A percentile compares a stretch with the other conserved stretches of the same genome.
These are phyloP conservation scores for Drosophila leontia DNA, from an alignment of 1,140 invertebrate species.

Conservation along the genomic window DNA sequence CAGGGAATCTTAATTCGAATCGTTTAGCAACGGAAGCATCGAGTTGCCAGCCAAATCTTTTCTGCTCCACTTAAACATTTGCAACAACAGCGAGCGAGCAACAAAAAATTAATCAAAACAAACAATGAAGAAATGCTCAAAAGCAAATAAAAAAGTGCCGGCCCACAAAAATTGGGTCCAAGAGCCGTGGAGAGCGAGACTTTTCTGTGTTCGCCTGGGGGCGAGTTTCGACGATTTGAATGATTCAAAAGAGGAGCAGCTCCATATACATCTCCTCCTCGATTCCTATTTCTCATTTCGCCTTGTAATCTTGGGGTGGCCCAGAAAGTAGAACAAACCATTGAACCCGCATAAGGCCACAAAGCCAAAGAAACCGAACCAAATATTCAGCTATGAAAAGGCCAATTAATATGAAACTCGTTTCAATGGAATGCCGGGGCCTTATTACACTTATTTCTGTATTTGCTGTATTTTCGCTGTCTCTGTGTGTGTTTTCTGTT, in stretches of 20 bases:
- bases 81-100: conserved; percentile 29
- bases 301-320: conserved; percentile 52
- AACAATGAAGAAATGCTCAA: conserved; percentile 78
- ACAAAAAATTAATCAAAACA: conserved; percentile 77
- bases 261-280: conserved; percentile 21
- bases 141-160: conserved; percentile 77
- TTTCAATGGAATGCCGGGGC: conserved; percentile 74
- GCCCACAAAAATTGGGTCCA: conserved; percentile 55
- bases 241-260: conserved; percentile 67
- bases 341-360: conserved; percentile 59
- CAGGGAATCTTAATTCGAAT: conserved; percentile 75
- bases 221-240: conserved; percentile 61
- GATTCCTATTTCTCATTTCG: conserved; percentile 27
- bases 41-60: conserved; percentile 56
- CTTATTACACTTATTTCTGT: conserved; percentile 70
- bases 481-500: neutral
- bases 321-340: conserved; percentile 64
- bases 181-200: conserved; percentile 34
- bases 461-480: conserved; percentile 8
- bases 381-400: conserved; percentile 78
- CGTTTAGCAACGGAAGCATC: conserved; percentile 81
- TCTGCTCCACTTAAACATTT: conserved; percentile 58
- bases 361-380: conserved; percentile 60
- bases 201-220: conserved; percentile 47
- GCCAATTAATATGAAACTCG: conserved; percentile 83